A percentile compares a stretch with the other conserved stretches of the same genome.
phyloP scores from a whole-genome alignment of 2,888 invertebrate genomes.

The Athripsodes cinereus region DNA sequence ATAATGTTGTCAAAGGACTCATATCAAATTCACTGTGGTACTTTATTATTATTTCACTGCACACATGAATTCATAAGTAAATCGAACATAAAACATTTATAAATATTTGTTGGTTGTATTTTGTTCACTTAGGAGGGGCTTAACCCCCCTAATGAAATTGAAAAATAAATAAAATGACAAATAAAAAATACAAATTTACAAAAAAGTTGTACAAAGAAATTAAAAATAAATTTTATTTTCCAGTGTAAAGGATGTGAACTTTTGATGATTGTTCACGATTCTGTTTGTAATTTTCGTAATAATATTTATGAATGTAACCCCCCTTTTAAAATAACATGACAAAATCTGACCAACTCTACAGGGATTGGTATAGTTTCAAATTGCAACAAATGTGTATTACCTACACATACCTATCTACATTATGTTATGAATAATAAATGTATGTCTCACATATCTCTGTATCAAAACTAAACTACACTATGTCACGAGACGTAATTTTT shows the following conservation, averaged over 20 bases:
- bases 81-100: constrained; percentile 28
- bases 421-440: too few relatives aligned
- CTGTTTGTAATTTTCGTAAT: not conserved
- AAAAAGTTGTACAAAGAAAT: too few relatives aligned
- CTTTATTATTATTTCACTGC: not conserved
- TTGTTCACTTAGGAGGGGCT: constrained; percentile 24
- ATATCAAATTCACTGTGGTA: constrained; percentile 18
- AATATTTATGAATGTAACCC: not conserved
- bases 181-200: not conserved
- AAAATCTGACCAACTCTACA: not conserved
- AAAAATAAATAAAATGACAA: not conserved
- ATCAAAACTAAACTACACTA: too few relatives aligned
- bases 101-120: constrained; percentile 27
- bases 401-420: too few relatives aligned
- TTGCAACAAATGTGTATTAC: constrained; percentile 20
- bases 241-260: too few relatives aligned
- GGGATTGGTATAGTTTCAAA: constrained; percentile 2
- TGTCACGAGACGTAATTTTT: too few relatives aligned
- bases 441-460: too few relatives aligned
- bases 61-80: constrained; percentile 26
- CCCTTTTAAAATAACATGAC: not conserved
- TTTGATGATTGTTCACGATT: not conserved
- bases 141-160: not conserved
- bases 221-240: too few relatives aligned
- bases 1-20: not conserved